Evolutionary conservation across 2,888 invertebrate species (phyloP).

Genomic region (Chironomus tentans): DNA sequence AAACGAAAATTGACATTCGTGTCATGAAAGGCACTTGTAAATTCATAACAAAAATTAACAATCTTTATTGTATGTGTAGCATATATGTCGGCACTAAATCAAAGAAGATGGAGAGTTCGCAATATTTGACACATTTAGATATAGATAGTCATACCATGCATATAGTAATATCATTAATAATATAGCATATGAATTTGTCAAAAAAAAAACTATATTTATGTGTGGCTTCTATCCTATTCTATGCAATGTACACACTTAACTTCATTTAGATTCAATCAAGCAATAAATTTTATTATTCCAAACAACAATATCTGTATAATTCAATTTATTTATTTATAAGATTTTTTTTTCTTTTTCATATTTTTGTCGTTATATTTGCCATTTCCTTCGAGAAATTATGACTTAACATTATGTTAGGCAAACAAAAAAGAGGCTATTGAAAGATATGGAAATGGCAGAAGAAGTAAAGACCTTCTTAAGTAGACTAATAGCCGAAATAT

Average conservation of each 20-base stretch:
- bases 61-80: background rate
- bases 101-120: background rate
- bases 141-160: background rate
- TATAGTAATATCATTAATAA: too few relatives aligned
- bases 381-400: background rate
- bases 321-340: constrained; percentile 7
- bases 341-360: background rate
- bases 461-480: background rate
- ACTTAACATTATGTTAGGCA: background rate
- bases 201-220: too few relatives aligned
- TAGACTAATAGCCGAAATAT: background rate
- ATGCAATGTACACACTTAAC: background rate
- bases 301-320: constrained; percentile 18
- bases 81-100: background rate
- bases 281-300: constrained; percentile 26
- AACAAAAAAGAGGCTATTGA: background rate
- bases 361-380: background rate
- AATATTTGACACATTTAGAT: background rate
- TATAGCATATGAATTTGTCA: too few relatives aligned
- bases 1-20: constrained; percentile 20
- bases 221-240: background rate
- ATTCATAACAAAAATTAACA: background rate
- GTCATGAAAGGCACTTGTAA: constrained; percentile 10
- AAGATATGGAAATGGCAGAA: background rate
- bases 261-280: constrained; percentile 26